These are phyloP conservation scores for Physeter macrocephalus DNA, from an alignment of 2,113 vertebrate genomes.

Conservation along the genomic window DNA sequence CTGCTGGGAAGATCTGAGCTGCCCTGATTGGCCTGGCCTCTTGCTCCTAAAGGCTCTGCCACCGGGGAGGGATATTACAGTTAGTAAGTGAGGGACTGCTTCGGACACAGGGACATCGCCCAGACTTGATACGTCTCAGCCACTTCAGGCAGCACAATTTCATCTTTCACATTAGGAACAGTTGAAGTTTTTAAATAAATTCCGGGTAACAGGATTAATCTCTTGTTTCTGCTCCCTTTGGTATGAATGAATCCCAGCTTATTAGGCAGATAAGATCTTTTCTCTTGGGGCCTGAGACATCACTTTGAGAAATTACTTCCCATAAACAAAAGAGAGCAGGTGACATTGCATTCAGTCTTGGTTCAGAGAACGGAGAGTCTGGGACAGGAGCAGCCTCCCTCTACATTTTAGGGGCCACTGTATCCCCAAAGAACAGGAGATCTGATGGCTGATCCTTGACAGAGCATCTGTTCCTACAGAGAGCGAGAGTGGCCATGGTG, in stretches of 20 bases:
- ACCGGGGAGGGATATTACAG: not conserved
- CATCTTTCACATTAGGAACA: not conserved
- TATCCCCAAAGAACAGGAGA: not conserved
- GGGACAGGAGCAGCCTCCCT: not conserved
- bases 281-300: not conserved
- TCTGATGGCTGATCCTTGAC: not conserved
- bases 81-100: not conserved
- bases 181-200: not conserved
- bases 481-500: not conserved
- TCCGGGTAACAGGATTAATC: not conserved
- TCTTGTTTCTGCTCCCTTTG: constrained; percentile 8
- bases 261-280: constrained; percentile 31
- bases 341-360: constrained; percentile 11
- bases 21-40: not conserved
- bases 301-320: constrained; percentile 3
- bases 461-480: not conserved
- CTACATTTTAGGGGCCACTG: not conserved
- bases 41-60: not conserved
- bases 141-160: not conserved
- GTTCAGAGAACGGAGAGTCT: not conserved
- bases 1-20: not conserved
- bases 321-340: constrained; percentile 18
- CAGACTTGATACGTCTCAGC: not conserved
- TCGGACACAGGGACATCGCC: not conserved
- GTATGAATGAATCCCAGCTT: not conserved